Conservation (phyloP, 2,113 vertebrate genomes). For the Pipra filicauda region DNA sequence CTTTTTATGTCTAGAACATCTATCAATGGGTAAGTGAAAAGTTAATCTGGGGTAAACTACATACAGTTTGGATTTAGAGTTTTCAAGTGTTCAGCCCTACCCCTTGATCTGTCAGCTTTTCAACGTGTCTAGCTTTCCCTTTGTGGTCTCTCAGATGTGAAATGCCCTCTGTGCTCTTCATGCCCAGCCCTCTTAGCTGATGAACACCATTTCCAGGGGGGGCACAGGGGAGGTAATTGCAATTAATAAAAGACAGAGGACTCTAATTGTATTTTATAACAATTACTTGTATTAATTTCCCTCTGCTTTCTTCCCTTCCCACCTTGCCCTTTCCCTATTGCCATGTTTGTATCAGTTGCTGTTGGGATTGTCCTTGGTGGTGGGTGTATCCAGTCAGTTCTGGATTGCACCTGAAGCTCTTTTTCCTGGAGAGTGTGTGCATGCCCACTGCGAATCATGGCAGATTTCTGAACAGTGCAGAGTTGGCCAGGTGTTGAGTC, state of each 20-base stretch:
- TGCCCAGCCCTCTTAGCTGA: background rate
- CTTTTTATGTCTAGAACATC: constrained; percentile 95
- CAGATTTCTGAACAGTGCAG: background rate
- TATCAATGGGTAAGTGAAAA: constrained; percentile 91
- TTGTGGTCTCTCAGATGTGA: background rate
- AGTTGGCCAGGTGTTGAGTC: background rate
- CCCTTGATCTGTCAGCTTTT: background rate
- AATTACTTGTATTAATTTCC: background rate
- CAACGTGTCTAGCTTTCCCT: background rate
- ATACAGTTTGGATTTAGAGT: background rate
- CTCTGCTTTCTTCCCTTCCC: background rate
- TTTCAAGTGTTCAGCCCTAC: background rate
- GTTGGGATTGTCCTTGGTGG: background rate
- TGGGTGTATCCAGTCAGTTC: background rate
- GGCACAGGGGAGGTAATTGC: background rate
- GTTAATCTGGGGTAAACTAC: background rate
- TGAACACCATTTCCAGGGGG: background rate
- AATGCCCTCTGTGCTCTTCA: background rate
- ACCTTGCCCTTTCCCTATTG: background rate
- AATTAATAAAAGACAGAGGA: background rate
- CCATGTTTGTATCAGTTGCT: rapidly evolving
- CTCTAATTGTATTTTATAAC: background rate
- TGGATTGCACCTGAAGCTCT: background rate
- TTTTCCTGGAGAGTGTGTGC: background rate
- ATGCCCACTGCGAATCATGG: background rate